These are phyloP conservation scores for Stomatorhinus walkeri DNA, from an alignment of 2,797 vertebrate genomes.

Conservation along the genomic window DNA sequence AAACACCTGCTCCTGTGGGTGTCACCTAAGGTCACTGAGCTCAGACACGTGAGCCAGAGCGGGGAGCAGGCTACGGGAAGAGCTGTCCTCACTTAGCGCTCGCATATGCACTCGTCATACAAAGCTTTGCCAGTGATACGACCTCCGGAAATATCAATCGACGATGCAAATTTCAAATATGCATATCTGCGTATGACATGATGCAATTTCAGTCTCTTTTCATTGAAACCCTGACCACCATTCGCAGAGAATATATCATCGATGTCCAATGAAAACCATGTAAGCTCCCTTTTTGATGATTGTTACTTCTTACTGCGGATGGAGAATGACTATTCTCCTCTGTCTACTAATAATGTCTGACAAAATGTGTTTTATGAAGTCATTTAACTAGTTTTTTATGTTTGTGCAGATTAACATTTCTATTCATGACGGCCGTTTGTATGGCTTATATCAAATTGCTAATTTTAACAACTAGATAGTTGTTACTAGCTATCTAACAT, in stretches of 20 bases:
- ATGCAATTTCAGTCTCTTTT: not conserved
- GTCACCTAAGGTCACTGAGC: not conserved
- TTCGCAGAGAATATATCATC: not conserved
- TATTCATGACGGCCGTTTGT: not conserved
- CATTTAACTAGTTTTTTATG: not conserved
- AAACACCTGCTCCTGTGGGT: not conserved
- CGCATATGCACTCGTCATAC: not conserved
- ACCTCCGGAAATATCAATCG: not conserved
- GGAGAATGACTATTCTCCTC: not conserved
- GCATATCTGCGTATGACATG: not conserved
- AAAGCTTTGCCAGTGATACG: not conserved
- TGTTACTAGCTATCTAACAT: not conserved
- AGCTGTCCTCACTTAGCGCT: not conserved
- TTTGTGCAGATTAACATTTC: not conserved
- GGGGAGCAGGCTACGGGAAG: not conserved
- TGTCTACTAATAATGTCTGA: not conserved
- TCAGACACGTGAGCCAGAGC: not conserved
- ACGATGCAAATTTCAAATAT: not conserved
- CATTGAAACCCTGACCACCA: not conserved
- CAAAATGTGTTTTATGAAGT: not conserved
- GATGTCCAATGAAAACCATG: not conserved
- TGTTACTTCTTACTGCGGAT: not conserved
- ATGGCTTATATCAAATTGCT: not conserved
- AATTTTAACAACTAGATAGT: not conserved
- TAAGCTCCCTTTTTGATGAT: not conserved